Conservation (phyloP, 2,113 vertebrate species). For the Machaerirhynchus nigripectus region DNA sequence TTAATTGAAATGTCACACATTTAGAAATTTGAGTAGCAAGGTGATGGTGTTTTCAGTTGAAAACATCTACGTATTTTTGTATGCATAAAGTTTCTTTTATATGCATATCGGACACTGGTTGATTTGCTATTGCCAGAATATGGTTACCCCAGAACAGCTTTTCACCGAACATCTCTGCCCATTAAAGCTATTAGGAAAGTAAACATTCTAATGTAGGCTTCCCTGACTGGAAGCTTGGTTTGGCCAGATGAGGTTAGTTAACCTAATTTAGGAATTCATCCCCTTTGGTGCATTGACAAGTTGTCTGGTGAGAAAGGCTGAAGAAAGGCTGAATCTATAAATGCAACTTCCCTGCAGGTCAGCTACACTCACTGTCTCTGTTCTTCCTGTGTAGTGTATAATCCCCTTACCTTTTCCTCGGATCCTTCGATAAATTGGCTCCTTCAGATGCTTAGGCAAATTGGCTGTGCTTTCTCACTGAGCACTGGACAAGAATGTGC, state of each 20-base stretch:
- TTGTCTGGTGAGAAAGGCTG: not conserved
- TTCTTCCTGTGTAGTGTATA: not conserved
- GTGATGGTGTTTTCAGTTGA: not conserved
- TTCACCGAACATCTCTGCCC: not conserved
- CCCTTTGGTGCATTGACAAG: not conserved
- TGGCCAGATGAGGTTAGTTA: not conserved
- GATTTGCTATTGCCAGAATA: not conserved
- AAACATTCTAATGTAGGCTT: not conserved
- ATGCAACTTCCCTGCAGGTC: not conserved
- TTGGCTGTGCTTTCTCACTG: not conserved
- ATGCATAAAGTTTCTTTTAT: not conserved
- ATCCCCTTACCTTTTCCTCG: not conserved
- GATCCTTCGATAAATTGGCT: not conserved
- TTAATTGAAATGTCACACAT: not conserved
- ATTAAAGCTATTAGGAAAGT: not conserved
- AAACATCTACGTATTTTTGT: not conserved
- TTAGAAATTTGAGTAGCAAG: not conserved
- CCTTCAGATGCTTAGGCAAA: not conserved
- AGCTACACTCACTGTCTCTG: not conserved
- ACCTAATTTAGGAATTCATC: not conserved
- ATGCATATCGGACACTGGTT: not conserved
- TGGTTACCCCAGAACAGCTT: not conserved
- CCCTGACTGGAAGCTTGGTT: not conserved
- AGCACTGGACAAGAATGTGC: not conserved
- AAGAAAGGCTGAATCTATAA: not conserved